phyloP scores from a whole-genome alignment of 30 jellyfish, hydroid and myxozoan genomes.

The Rhopilema esculentum region DNA sequence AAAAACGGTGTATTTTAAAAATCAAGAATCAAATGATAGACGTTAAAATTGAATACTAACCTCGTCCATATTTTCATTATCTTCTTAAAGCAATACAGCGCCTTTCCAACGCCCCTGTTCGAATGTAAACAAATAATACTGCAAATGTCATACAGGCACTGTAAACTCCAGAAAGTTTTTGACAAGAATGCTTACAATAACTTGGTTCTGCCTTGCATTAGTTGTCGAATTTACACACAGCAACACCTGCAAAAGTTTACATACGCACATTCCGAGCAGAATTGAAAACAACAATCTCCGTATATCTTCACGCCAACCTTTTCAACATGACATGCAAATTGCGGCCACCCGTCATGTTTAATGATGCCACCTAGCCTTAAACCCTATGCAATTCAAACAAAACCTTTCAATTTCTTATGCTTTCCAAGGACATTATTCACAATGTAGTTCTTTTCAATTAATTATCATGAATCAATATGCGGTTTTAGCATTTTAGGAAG shows the following conservation, averaged over 20 bases:
- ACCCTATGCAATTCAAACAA: slow-evolving; percentile 8
- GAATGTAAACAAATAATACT: not conserved
- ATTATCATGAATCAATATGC: too few species aligned
- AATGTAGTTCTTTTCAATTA: too few species aligned
- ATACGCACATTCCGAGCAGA: slow-evolving; percentile 59
- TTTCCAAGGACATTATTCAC: too few species aligned
- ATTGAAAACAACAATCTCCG: slow-evolving; percentile 64
- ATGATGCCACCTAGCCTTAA: slow-evolving; percentile 24
- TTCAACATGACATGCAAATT: slow-evolving; percentile 35
- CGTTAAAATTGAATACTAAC: slow-evolving; percentile 25
- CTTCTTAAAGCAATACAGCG: not conserved
- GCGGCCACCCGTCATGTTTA: slow-evolving; percentile 34
- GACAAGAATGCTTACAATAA: slow-evolving; percentile 38
- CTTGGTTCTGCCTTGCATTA: slow-evolving; percentile 44
- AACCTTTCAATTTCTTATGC: too few species aligned
- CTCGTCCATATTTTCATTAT: slow-evolving; percentile 54
- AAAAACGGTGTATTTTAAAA: not conserved
- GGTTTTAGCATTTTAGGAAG: too few species aligned
- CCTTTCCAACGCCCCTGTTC: slow-evolving; percentile 1
- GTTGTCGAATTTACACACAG: slow-evolving; percentile 50
- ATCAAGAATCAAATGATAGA: not conserved
- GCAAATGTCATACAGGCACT: not conserved
- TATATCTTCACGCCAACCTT: slow-evolving; percentile 58
- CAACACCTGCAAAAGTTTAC: slow-evolving; percentile 81
- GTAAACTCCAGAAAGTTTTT: slow-evolving; percentile 4